Evolutionary conservation across 2,888 invertebrate genomes (phyloP), one percentile per base, ranked within the genome.

Genomic region (Lacanobia wlatinum): DNA sequence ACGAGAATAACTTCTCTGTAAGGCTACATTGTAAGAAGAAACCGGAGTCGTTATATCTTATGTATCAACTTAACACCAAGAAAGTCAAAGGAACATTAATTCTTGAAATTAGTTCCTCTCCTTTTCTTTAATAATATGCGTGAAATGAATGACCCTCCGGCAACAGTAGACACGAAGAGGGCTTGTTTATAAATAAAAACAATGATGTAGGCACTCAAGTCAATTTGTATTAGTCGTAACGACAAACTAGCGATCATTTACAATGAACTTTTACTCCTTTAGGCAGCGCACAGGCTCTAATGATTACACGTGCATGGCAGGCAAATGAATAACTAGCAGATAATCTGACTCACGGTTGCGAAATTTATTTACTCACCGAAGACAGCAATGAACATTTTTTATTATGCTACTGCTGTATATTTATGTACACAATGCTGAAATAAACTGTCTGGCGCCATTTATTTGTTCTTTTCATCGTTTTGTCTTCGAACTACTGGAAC

Each of bases 281-380:
- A 85, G 85, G 86, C 88, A 77, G 84, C 65, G 76, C 76, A 83
- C 70, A 77, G 73, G 70, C 87, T 80, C 82, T 88, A 86, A 89
- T 88, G 87, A 88, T 87, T 88, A 87, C 86, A 84, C 87, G 80
- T 87, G 82, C 87, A 76, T 87, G 84, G 84, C 87, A 84, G 83
- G 79, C 87, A 87, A 88, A 89, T 89, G 83, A 89, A 88, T 88
- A 87, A 82, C 73, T 77, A 80, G 70, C 71, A 80, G 82, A 86
- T 87, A 84, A 87, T 87, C 78, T 73, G 73, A 81, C 81, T 84
- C 78, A 81, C 75, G 80, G 74, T 76, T 83, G 71, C 78, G 58
- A 84, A 79, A 80, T 82, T 82, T 86, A 87, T 85, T 80, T 76
- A 78, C 78, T 78, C 64, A 56, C 78, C 61, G 73, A 73, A 80